Base-by-base conservation (phyloP, 2,888 invertebrate genomes). In the Rotaria socialis region DNA sequence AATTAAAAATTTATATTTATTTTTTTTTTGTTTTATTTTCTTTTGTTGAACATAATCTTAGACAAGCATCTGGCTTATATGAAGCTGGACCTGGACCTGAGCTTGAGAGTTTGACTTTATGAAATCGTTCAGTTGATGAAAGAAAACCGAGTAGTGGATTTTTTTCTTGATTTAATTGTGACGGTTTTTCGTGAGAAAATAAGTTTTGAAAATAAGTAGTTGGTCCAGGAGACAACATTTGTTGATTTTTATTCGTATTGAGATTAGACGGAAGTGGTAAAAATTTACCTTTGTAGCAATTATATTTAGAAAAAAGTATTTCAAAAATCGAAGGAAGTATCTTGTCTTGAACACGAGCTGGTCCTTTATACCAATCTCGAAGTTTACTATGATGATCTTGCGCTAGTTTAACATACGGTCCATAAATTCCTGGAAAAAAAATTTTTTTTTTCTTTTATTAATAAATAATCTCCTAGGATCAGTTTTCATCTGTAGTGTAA, bases 121-220 rank as follows among this genome's bases (percentile, higher is more conserved):
- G 75, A 80, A 80, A 80, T 24, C 75, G 75, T 80, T 80, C 75
- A 35, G 75, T 80, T 24, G 75, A 80, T 7, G 75, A 80, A 10
- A 80, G 75, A 80, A 80, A 80, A 47, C 75, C 75, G 22, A 80
- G 10, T 14, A 27, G 5, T 35, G 67, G 14, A 22, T 22, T 41
- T 47, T 43, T 80, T 43, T 41, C 41, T 22, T 47, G 22, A 80
- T 43, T 80, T 10, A 35, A 19, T 27, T 19, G 24, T 2, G 75
- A 41, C 10, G 41, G 10, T 67, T 67, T 27, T 10, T 6, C 1
- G 2, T 27, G 27, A 22, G 75, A 47, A 19, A 80, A 47, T 19
- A 1, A 3, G 4, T 80, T 27, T 41, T 80, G 43, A 80, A 43
- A 47, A n/a, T 80, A 80, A n/a, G 47, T 47, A 0, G 75, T 80